These are phyloP conservation scores for Conus betulinus DNA, from an alignment of 1,140 invertebrate species.

Conservation along the genomic window DNA sequence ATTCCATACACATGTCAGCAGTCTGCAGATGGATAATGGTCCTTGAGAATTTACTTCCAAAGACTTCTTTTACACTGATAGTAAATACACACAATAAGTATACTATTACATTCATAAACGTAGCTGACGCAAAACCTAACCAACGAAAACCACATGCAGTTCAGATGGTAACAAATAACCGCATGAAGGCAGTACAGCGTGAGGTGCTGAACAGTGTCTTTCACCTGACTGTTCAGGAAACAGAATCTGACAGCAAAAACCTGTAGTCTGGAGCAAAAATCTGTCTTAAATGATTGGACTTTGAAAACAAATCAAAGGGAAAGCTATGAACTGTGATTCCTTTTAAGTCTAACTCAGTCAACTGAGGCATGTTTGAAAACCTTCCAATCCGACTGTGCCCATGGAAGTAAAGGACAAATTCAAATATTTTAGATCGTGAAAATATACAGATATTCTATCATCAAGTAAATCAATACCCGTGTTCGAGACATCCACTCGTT, in stretches of 20 bases:
- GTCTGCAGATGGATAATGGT: slow-evolving; percentile 54
- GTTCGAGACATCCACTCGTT: background rate
- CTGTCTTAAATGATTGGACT: background rate
- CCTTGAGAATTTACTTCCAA: slow-evolving; percentile 40
- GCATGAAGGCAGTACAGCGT: background rate
- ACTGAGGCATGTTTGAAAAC: background rate
- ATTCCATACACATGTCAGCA: slow-evolving; percentile 64
- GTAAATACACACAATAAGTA: slow-evolving; percentile 37
- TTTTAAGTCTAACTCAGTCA: slow-evolving; percentile 27
- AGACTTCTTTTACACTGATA: slow-evolving; percentile 1
- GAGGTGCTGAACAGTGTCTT: background rate
- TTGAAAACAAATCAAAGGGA: slow-evolving; percentile 26
- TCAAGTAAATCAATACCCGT: slow-evolving; percentile 7
- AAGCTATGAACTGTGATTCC: slow-evolving; percentile 31
- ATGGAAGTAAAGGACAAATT: background rate
- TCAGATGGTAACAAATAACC: slow-evolving; percentile 36
- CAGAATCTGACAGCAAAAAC: slow-evolving; percentile 44
- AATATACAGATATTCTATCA: background rate
- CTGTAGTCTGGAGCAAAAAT: slow-evolving; percentile 40
- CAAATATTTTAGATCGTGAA: background rate
- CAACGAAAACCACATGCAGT: slow-evolving; percentile 39
- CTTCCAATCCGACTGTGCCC: background rate
- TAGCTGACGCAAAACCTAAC: slow-evolving; percentile 45
- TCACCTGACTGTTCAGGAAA: background rate
- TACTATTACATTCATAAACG: slow-evolving; percentile 45